These are phyloP conservation scores for Panthera leo DNA, from an alignment of 2,113 vertebrate species.

Conservation along the genomic window DNA sequence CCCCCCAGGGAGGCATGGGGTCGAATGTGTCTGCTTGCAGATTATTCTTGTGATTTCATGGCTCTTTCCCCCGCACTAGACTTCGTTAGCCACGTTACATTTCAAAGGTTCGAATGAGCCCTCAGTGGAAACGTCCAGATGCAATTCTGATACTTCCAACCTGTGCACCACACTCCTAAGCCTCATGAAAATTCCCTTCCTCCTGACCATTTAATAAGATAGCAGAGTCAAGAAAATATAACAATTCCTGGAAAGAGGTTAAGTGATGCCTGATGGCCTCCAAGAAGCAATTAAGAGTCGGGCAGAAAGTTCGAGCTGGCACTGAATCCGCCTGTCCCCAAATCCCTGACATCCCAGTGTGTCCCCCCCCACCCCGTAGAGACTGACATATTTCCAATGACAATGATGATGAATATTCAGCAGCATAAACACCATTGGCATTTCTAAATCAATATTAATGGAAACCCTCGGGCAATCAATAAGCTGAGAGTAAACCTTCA, in stretches of 20 bases:
- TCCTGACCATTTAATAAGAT: background rate
- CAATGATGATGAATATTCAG: background rate
- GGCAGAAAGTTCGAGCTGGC: background rate
- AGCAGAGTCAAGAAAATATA: background rate
- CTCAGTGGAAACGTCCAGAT: background rate
- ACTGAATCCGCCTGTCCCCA: background rate
- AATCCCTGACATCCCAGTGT: background rate
- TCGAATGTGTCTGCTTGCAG: fast-evolving
- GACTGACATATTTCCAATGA: conserved; percentile 40
- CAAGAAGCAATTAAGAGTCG: background rate
- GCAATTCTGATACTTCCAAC: no score
- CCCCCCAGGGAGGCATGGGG: background rate
- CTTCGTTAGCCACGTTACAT: background rate
- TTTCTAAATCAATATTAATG: conserved; percentile 45
- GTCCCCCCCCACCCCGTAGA: background rate
- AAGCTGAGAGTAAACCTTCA: background rate
- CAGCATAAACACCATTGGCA: background rate
- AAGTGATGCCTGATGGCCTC: background rate
- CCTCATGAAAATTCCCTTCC: background rate
- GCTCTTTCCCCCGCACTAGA: background rate
- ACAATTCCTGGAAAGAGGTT: background rate
- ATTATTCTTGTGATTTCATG: fast-evolving
- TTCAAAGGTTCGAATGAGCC: background rate
- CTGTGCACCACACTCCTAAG: no score
- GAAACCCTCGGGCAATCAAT: background rate